Conservation (phyloP, 1,140 invertebrate species). For the Hestina assimilis region DNA sequence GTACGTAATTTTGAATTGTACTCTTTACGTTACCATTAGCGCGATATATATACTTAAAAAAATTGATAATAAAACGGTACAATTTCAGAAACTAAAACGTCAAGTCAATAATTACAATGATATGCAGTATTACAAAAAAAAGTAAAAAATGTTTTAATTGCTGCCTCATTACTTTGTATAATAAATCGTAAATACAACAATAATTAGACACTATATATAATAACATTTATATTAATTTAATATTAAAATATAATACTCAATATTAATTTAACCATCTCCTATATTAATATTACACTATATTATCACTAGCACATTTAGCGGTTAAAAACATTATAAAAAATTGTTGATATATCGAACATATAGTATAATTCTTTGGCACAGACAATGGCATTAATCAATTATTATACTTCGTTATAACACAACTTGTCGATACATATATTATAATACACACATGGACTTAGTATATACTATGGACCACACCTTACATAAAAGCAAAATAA, state of each 20-base stretch:
- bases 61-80: too few relatives aligned
- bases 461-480: too few relatives aligned
- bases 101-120: too few relatives aligned
- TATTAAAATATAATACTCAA: slow-evolving; percentile 16
- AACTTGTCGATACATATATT: too few relatives aligned
- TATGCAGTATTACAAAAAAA: too few relatives aligned
- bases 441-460: background rate
- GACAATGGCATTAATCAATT: background rate
- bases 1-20: too few relatives aligned
- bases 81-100: too few relatives aligned
- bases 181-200: slow-evolving; percentile 3
- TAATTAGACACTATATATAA: slow-evolving; percentile 13
- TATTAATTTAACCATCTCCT: background rate
- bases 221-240: slow-evolving; percentile 11
- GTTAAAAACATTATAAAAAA: background rate
- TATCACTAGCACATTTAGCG: background rate
- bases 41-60: background rate
- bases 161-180: background rate
- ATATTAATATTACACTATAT: slow-evolving; percentile 3
- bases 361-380: slow-evolving; percentile 22
- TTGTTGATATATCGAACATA: background rate
- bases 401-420: too few relatives aligned
- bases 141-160: background rate
- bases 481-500: too few relatives aligned
- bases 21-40: background rate